A percentile compares a stretch with the other conserved stretches of the same genome.
Evolutionary conservation across 1,140 invertebrate genomes (phyloP).

Genomic region (Drosophila carrolli): DNA sequence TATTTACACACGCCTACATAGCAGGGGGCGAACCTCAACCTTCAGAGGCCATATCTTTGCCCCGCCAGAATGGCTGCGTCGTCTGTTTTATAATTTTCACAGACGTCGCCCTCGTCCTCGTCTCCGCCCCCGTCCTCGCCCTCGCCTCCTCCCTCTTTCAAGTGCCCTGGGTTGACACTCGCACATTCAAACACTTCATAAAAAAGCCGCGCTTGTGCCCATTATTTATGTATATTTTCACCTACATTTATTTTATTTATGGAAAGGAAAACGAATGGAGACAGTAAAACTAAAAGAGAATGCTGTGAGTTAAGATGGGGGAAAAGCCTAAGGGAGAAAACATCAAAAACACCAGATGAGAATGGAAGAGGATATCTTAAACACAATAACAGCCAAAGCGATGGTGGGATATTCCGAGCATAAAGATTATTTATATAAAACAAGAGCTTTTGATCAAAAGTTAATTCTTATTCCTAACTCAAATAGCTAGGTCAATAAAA

Average conservation of each 20-base stretch:
- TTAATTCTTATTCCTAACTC: background rate
- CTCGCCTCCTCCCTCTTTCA: background rate
- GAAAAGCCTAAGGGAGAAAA: slow-evolving; percentile 40
- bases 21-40: slow-evolving; percentile 4
- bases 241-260: slow-evolving; percentile 78
- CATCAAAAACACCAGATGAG: slow-evolving; percentile 26
- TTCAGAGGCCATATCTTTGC: slow-evolving; percentile 12
- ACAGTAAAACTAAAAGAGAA: slow-evolving; percentile 35
- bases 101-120: slow-evolving; percentile 36
- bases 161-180: slow-evolving; percentile 32
- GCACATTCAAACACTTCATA: slow-evolving; percentile 56
- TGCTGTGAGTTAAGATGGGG: slow-evolving; percentile 39
- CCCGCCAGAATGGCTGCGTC: slow-evolving; percentile 30
- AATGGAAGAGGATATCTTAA: slow-evolving; percentile 8
- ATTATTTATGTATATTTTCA: slow-evolving; percentile 80
- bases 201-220: slow-evolving; percentile 69
- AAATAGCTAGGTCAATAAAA: background rate
- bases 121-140: background rate
- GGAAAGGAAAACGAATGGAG: slow-evolving; percentile 9
- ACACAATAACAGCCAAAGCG: background rate
- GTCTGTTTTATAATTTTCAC: slow-evolving; percentile 75
- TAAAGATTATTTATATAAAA: background rate
- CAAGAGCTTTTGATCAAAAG: background rate
- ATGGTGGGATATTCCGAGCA: background rate
- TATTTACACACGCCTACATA: slow-evolving; percentile 51